phyloP scores from a whole-genome alignment of 2,888 invertebrate species.

The Lasioglossum marginatum region DNA sequence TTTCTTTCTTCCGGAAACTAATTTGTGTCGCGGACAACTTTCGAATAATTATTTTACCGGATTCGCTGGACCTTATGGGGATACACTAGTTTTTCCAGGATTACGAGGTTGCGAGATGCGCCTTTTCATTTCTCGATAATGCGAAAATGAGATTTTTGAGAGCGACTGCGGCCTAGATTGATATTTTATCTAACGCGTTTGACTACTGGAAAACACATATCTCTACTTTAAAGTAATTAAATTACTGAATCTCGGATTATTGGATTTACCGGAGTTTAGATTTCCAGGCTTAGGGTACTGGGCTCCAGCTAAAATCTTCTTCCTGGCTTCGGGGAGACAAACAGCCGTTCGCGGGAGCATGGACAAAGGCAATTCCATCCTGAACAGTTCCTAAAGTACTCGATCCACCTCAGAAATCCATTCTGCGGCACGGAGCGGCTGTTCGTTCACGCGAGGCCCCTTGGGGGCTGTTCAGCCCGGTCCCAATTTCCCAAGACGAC shows the following conservation, averaged over 20 bases:
- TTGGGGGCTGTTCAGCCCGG: slow-evolving; percentile 36
- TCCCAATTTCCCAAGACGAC: slow-evolving; percentile 57
- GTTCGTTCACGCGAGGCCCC: neutral
- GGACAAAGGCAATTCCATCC: neutral
- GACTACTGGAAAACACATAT: no score
- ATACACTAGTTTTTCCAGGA: no score
- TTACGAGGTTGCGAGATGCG: no score
- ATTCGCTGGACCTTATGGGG: neutral
- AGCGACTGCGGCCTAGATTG: no score
- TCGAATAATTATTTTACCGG: neutral
- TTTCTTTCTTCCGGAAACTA: neutral
- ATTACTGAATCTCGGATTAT: neutral
- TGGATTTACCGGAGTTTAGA: neutral
- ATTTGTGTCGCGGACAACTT: neutral
- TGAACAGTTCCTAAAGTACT: slow-evolving; percentile 10
- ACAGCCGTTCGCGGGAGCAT: neutral
- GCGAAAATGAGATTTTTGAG: no score
- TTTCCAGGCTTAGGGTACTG: neutral
- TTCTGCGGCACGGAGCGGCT: neutral
- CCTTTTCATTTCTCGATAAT: no score
- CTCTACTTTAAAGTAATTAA: neutral
- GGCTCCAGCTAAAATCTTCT: neutral
- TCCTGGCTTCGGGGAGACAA: neutral
- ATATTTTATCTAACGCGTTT: no score
- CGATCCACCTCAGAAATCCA: slow-evolving; percentile 11